A percentile compares a stretch with the other conserved stretches of the same genome.
Conservation (phyloP, 2,888 invertebrate species). For the Drosophila meridiana region DNA sequence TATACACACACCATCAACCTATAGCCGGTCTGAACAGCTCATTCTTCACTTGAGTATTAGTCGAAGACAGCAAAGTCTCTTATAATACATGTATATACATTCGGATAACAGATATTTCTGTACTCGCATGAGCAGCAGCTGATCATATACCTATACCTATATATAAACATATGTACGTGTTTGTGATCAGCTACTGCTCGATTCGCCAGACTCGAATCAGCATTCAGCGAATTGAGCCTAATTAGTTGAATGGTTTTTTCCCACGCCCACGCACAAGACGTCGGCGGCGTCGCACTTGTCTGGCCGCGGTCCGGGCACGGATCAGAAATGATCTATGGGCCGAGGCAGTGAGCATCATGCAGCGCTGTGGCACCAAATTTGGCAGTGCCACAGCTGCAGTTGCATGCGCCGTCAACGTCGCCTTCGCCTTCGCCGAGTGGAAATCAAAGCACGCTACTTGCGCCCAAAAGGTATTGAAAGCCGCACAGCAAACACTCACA, state of each 20-base stretch:
- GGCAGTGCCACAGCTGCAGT: conserved; percentile 49
- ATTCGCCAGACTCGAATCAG: conserved; percentile 2
- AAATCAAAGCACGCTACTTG: conserved; percentile 76
- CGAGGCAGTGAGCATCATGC: conserved; percentile 42
- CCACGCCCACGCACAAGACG: conserved; percentile 71
- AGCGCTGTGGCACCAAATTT: conserved; percentile 65
- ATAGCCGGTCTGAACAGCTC: neutral
- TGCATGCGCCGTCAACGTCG: conserved; percentile 4
- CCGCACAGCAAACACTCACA: conserved; percentile 44
- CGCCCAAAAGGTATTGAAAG: conserved; percentile 56
- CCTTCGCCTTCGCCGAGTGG: conserved; percentile 14
- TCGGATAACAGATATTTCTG: too few relatives aligned
- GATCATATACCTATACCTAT: too few relatives aligned
- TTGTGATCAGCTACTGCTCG: neutral
- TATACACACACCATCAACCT: too few relatives aligned
- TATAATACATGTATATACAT: too few relatives aligned
- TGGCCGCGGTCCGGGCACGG: conserved; percentile 39
- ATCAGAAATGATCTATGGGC: conserved; percentile 69
- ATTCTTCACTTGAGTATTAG: neutral
- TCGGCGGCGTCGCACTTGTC: conserved; percentile 57
- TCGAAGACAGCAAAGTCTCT: neutral
- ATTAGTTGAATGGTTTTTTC: conserved; percentile 67
- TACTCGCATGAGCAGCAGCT: too few relatives aligned
- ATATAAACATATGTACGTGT: neutral
- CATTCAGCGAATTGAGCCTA: conserved; percentile 39